phyloP scores from a whole-genome alignment of 2,888 invertebrate genomes.

The Pyrrhosoma nymphula region DNA sequence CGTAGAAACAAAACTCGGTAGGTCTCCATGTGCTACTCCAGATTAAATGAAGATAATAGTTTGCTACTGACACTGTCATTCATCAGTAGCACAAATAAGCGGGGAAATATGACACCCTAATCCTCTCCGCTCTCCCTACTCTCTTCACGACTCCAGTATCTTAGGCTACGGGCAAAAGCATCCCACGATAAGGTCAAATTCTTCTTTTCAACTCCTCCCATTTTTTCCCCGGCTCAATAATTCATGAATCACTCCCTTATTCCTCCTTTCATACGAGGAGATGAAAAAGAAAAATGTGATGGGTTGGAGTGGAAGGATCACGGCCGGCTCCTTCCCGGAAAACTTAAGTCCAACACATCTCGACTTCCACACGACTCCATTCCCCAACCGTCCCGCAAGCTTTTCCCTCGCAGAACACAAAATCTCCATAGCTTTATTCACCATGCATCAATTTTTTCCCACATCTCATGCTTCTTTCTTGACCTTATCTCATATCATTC shows the following conservation, averaged over 20 bases:
- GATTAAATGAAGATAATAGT: too few species aligned
- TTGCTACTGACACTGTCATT: background rate
- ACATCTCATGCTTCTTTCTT: too few species aligned
- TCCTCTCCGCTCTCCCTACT: background rate
- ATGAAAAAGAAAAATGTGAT: background rate
- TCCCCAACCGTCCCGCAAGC: background rate
- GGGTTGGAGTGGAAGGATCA: background rate
- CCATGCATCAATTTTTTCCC: background rate
- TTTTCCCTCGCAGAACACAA: background rate
- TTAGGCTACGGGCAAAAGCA: background rate
- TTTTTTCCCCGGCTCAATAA: background rate
- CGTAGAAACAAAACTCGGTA: too few species aligned
- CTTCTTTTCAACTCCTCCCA: background rate
- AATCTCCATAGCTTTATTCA: background rate
- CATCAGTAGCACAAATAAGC: background rate
- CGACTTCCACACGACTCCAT: background rate
- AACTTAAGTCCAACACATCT: background rate
- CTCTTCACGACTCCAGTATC: background rate
- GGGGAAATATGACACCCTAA: background rate
- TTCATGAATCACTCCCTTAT: background rate
- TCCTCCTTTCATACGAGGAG: background rate
- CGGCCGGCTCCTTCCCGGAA: background rate
- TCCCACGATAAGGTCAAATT: background rate
- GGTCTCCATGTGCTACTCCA: too few species aligned
- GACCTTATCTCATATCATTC: too few species aligned